These are phyloP conservation scores for Bostrychus sinensis DNA, from an alignment of 2,113 vertebrate genomes.

Conservation along the genomic window DNA sequence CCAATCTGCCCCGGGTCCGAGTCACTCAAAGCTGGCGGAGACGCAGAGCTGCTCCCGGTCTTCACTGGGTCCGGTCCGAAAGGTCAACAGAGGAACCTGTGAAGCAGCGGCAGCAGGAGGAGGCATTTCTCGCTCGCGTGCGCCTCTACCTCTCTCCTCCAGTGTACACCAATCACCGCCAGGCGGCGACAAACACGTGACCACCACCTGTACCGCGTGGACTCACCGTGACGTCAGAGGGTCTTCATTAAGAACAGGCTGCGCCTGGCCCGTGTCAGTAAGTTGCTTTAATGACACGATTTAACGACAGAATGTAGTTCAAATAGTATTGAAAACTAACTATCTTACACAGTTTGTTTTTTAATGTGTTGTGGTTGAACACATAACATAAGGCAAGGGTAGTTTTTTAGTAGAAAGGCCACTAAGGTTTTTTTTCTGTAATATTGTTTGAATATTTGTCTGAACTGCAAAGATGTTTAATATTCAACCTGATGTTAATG, in stretches of 20 bases:
- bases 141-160: slow-evolving; percentile 17
- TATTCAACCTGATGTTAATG: slow-evolving; percentile 3
- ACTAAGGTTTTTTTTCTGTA: neutral
- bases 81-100: slow-evolving; percentile 67
- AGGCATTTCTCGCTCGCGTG: slow-evolving; percentile 55
- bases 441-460: neutral
- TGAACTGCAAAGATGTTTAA: neutral
- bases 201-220: neutral
- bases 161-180: slow-evolving; percentile 21
- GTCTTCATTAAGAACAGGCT: neutral
- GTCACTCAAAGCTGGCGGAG: slow-evolving; percentile 27
- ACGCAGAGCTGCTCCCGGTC: slow-evolving; percentile 19
- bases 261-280: neutral
- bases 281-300: no score
- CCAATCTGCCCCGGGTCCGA: slow-evolving; percentile 22
- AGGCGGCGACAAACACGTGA: slow-evolving; percentile 60
- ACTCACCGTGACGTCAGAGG: neutral
- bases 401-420: no score
- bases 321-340: no score
- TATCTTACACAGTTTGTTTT: no score
- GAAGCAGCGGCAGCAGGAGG: slow-evolving; percentile 67
- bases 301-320: neutral
- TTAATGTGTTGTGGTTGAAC: no score
- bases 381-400: no score
- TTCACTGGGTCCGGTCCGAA: slow-evolving; percentile 46